Conservation (phyloP, 2,888 invertebrate species). For the Coecobrya sp. region DNA sequence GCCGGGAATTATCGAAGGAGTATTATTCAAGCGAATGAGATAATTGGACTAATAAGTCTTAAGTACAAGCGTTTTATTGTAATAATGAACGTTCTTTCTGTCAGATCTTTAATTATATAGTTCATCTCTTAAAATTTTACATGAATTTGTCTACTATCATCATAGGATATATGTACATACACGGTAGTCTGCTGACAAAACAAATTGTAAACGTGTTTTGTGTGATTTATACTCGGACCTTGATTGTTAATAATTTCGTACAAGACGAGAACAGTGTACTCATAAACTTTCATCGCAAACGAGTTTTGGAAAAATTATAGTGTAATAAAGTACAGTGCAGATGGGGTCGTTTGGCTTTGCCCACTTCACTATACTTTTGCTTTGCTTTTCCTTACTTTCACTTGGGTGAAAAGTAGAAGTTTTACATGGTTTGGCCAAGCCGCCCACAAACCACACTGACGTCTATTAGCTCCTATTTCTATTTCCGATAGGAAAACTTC, state of each 20-base stretch:
- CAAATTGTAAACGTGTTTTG: no score
- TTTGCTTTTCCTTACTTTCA: background rate
- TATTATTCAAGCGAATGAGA: no score
- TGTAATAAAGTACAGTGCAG: slow-evolving; percentile 15
- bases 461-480: background rate
- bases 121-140: no score
- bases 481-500: slow-evolving; percentile 25
- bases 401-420: background rate
- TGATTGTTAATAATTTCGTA: background rate
- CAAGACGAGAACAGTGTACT: background rate
- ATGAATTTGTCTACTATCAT: no score
- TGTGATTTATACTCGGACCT: background rate
- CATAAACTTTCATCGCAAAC: slow-evolving; percentile 14
- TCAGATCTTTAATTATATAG: no score
- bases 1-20: no score
- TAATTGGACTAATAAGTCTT: no score
- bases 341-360: background rate
- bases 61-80: no score
- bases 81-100: no score
- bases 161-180: no score
- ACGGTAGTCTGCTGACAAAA: no score
- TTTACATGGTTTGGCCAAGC: slow-evolving; percentile 27
- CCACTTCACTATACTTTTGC: background rate
- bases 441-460: slow-evolving; percentile 36
- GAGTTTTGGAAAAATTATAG: slow-evolving; percentile 9